Evolutionary conservation across 2,888 invertebrate species (phyloP), one percentile per base, ranked within the genome.

Genomic region (Coenonympha glycerion): DNA sequence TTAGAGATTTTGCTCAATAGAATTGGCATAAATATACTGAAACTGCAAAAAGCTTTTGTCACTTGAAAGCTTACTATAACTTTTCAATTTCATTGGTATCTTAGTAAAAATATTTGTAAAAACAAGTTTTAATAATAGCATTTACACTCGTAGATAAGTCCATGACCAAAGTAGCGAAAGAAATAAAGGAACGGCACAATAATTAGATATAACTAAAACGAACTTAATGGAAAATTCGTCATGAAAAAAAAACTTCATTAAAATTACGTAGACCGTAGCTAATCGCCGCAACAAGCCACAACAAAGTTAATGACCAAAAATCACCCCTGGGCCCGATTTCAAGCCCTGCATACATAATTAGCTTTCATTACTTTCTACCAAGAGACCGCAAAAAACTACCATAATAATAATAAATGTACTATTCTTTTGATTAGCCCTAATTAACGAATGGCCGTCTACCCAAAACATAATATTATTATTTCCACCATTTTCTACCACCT

Each of bases 381-480:
- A 54, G 61, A 64, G 65, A 64, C 65, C 60, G 62, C 59, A 49
- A 58, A 53, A 62, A 39, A 52, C 47, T 44, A 53, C 65, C 63
- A 71, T 69, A 69, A 70, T 61, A 74, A 75, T 74, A 74, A 65
- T 47, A 58, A 60, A 66, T 69, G 72, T 73, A 71, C 69, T 65
- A 68, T 69, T 71, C 71, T 71, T 74, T 74, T 73, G 73, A 75
- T 76, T 74, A 73, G 66, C 69, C 65, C 71, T 73, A 71, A 75
- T 76, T 71, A 72, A 68, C 58, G 58, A 59, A 57, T 59, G 64
- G 61, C 53, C 57, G 54, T 57, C 66, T 61, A 69, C 73, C 73
- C 71, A 72, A 75, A 75, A 76, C 76, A 74, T 82, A 73, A 76
- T 81, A 81, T 83, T 85, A 21, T 28, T 81, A 73, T 80, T 72